Evolutionary conservation across 2,113 vertebrate genomes (phyloP), one percentile per base, ranked within the genome.

Genomic region (Bettongia penicillata): DNA sequence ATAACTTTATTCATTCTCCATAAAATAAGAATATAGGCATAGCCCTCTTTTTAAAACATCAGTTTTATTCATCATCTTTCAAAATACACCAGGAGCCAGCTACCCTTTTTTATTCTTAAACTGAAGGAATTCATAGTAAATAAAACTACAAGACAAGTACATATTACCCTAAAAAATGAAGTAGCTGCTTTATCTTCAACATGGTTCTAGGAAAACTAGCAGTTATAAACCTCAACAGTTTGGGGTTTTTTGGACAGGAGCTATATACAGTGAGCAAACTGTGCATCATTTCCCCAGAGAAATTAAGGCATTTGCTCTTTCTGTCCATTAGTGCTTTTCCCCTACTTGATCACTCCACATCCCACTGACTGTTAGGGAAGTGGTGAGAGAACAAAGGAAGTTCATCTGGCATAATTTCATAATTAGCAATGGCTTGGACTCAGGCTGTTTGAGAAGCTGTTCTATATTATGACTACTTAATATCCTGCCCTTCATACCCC

Each of bases 391-490:
- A 93, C 90, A 97, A 97, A n/a, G 61, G 2, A 95, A 96, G 93
- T 51, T 51, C n/a, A 92, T 97, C 90, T 95, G 94, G 57, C 51
- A 94, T 93, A 95, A 97, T 97, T 97, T 98, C n/a, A 14, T 96
- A 98, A 97, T 97, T 97, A 95, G 51, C 55, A 92, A 52, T 55
- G 90, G 89, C 95, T 91, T 91, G 94, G 94, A 96, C 10, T 19
- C 68, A 77, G 2, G 3, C 93, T 97, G 50, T 95, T 96, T 95
- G 43, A 95, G 96, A 98, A 96, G 9, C 47, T 37, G 16, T 90
- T 98, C n/a, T 97, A 94, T 90, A 51, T 89, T 53, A 94, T 93
- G 24, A 91, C 49, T 96, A 89, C 53, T 84, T 37, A 96, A 94
- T 91, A 93, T 93, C 97, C 52, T 95, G 8, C 48, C 92, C 24